These are phyloP conservation scores for Ammodytes marinus DNA, from an alignment of 2,113 vertebrate genomes.

Conservation along the genomic window DNA sequence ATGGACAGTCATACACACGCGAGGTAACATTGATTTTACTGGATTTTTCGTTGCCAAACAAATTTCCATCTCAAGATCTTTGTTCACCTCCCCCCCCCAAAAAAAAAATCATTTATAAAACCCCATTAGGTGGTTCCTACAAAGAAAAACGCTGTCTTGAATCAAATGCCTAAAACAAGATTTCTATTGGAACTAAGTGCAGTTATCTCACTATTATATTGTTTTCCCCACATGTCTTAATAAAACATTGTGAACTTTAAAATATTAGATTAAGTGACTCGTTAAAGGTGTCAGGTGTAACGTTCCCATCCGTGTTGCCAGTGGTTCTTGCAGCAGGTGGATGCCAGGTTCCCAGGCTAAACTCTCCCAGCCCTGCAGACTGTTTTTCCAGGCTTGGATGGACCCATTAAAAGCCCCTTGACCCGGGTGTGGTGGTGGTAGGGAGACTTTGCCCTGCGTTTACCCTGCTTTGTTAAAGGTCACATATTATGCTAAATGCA, in stretches of 20 bases:
- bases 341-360: slow-evolving; percentile 42
- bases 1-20: neutral
- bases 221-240: slow-evolving; percentile 20
- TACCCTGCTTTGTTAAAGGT: slow-evolving; percentile 3
- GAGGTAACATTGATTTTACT: slow-evolving; percentile 17
- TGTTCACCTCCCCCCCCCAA: neutral
- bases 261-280: slow-evolving; percentile 46
- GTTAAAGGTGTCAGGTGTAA: slow-evolving; percentile 17
- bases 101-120: neutral
- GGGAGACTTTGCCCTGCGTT: slow-evolving; percentile 45
- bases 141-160: slow-evolving; percentile 24
- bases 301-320: slow-evolving; percentile 27
- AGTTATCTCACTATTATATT: slow-evolving; percentile 50
- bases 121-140: neutral
- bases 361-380: slow-evolving; percentile 23
- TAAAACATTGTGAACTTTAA: neutral
- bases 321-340: slow-evolving; percentile 23
- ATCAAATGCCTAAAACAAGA: slow-evolving; percentile 29
- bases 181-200: slow-evolving; percentile 48
- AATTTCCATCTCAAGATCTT: slow-evolving; percentile 17
- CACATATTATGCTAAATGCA: too few species aligned
- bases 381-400: slow-evolving; percentile 64
- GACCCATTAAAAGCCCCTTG: slow-evolving; percentile 43
- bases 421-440: slow-evolving; percentile 58
- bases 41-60: neutral